These are phyloP conservation scores for Sycophila sp. DNA, from an alignment of 1,140 invertebrate genomes.

Conservation along the genomic window DNA sequence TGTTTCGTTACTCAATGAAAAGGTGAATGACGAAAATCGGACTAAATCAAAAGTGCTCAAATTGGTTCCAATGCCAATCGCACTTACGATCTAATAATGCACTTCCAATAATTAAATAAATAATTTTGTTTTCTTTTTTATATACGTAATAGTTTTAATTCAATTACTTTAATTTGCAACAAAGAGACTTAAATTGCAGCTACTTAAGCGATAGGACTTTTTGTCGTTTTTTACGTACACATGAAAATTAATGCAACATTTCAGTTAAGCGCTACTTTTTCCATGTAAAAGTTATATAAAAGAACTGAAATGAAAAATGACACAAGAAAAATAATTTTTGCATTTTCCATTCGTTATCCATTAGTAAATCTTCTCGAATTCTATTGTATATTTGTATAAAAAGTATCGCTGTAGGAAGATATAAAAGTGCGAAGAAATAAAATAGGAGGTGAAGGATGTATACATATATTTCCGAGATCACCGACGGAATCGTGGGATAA, in stretches of 20 bases:
- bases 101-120: too few relatives aligned
- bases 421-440: too few relatives aligned
- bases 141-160: not conserved
- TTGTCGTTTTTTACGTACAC: not conserved
- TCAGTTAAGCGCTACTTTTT: too few relatives aligned
- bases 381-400: too few relatives aligned
- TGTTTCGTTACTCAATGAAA: not conserved
- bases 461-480: too few relatives aligned
- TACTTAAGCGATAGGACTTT: slow-evolving; percentile 11
- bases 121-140: too few relatives aligned
- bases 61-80: not conserved
- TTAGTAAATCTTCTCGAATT: too few relatives aligned
- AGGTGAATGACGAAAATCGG: not conserved
- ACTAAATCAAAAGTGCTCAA: not conserved
- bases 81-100: too few relatives aligned
- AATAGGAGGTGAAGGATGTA: too few relatives aligned
- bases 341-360: too few relatives aligned
- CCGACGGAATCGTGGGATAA: too few relatives aligned
- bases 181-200: not conserved
- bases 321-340: not conserved
- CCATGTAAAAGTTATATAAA: not conserved
- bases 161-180: not conserved
- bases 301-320: not conserved
- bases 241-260: not conserved
- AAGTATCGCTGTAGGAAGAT: too few relatives aligned